Evolutionary conservation across 2,888 invertebrate species (phyloP).

Genomic region (Oasisia sp.): DNA sequence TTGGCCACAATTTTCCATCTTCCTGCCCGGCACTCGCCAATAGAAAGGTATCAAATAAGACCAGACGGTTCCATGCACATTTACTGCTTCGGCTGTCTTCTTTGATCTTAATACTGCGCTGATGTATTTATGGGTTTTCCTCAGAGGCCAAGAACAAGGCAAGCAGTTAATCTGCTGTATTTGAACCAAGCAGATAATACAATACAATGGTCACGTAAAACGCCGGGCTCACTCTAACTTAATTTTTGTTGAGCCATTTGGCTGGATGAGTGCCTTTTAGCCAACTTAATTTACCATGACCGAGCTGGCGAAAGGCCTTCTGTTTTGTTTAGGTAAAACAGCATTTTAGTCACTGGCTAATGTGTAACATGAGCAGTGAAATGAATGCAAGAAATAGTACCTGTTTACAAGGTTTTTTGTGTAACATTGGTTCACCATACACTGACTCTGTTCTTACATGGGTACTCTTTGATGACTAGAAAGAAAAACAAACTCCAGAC

Average conservation of each 20-base stretch:
- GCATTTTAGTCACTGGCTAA: no score
- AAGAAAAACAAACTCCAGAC: not conserved
- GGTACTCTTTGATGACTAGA: not conserved
- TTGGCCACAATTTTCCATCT: constrained; percentile 12
- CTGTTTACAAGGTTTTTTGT: not conserved
- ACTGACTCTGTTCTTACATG: not conserved
- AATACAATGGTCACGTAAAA: not conserved
- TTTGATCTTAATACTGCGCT: constrained; percentile 10
- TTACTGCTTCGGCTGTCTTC: not conserved
- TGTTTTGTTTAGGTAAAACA: no score
- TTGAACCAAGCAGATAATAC: not conserved
- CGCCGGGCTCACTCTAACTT: no score
- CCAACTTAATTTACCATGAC: no score
- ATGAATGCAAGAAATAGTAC: not conserved
- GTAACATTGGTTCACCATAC: not conserved
- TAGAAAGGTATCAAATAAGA: constrained; percentile 12
- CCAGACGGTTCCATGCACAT: not conserved
- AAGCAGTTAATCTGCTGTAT: not conserved
- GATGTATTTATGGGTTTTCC: constrained; percentile 3
- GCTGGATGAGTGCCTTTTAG: no score
- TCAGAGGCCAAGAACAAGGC: not conserved
- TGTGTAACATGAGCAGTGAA: no score
- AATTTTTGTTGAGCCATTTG: no score
- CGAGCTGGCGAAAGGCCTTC: no score
- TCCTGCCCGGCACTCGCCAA: not conserved